phyloP scores from a whole-genome alignment of 1,140 invertebrate genomes.

The Zaprionus ornatus region DNA sequence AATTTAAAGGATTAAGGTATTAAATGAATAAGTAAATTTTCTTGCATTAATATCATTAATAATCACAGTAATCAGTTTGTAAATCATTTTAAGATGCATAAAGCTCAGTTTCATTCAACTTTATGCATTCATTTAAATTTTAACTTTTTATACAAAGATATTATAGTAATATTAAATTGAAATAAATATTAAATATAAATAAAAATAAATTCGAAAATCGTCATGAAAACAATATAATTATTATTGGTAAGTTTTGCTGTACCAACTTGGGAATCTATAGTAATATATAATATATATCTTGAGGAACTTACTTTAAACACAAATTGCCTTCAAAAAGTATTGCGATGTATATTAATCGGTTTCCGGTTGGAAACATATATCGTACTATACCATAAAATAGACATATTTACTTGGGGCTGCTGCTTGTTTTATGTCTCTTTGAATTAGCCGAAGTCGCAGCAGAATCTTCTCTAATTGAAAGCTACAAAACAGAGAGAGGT shows the following conservation, averaged over 20 bases:
- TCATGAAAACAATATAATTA: too few relatives aligned
- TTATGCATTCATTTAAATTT: too few relatives aligned
- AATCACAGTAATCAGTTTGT: too few relatives aligned
- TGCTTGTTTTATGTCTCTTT: slow-evolving; percentile 37
- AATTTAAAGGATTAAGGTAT: not conserved
- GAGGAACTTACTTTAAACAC: not conserved
- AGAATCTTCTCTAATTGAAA: slow-evolving; percentile 34
- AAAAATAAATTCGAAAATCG: too few relatives aligned
- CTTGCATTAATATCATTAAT: too few relatives aligned
- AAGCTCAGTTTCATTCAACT: too few relatives aligned
- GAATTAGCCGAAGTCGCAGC: slow-evolving; percentile 34
- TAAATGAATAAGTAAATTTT: not conserved
- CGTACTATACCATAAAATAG: not conserved
- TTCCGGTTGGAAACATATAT: not conserved
- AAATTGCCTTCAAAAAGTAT: not conserved
- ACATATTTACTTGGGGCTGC: not conserved
- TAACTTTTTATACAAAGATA: too few relatives aligned
- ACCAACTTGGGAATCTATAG: too few relatives aligned
- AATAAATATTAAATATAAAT: too few relatives aligned
- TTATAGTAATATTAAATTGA: too few relatives aligned
- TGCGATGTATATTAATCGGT: not conserved
- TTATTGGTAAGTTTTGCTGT: too few relatives aligned
- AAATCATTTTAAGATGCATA: too few relatives aligned
- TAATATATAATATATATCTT: not conserved
- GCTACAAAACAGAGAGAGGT: slow-evolving; percentile 20